These are phyloP conservation scores for Meliscaeva auricollis DNA, from an alignment of 2,888 invertebrate genomes.

Conservation along the genomic window DNA sequence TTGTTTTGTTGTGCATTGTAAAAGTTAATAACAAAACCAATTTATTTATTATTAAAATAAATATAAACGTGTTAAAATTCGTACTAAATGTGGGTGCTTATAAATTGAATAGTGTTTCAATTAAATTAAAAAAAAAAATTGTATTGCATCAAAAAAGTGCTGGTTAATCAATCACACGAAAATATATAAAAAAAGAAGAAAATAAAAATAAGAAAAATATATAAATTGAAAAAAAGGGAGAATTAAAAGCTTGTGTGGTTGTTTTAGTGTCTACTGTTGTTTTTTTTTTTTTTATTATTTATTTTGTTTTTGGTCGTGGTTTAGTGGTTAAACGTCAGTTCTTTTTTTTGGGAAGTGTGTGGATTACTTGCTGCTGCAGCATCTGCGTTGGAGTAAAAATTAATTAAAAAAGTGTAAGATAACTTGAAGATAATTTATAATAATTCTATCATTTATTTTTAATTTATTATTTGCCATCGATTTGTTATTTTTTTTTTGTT, in stretches of 20 bases:
- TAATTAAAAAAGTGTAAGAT: slow-evolving; percentile 62
- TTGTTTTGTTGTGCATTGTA: slow-evolving; percentile 1
- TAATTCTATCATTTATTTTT: slow-evolving; percentile 1
- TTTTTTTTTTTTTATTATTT: slow-evolving; percentile 35
- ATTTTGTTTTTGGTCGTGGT: slow-evolving; percentile 25
- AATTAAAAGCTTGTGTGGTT: slow-evolving; percentile 56
- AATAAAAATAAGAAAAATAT: slow-evolving; percentile 21
- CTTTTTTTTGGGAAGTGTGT: slow-evolving; percentile 39
- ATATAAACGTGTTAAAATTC: slow-evolving; percentile 55
- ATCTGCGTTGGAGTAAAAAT: slow-evolving; percentile 69
- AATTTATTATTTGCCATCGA: neutral
- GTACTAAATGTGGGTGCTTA: slow-evolving; percentile 51
- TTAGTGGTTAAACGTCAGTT: slow-evolving; percentile 64
- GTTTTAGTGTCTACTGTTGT: slow-evolving; percentile 55
- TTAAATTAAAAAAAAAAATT: slow-evolving; percentile 33
- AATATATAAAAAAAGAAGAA: slow-evolving; percentile 33
- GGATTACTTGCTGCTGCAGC: slow-evolving; percentile 58
- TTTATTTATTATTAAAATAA: slow-evolving; percentile 21
- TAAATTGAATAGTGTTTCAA: slow-evolving; percentile 11
- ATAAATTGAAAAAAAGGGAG: slow-evolving; percentile 44
- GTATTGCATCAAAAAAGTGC: slow-evolving; percentile 54
- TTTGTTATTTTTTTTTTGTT: neutral
- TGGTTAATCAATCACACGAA: slow-evolving; percentile 46
- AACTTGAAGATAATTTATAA: slow-evolving; percentile 9
- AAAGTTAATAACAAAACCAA: slow-evolving; percentile 41